Base-by-base conservation (phyloP, 2,797 vertebrate species). In the Molothrus aeneus region DNA sequence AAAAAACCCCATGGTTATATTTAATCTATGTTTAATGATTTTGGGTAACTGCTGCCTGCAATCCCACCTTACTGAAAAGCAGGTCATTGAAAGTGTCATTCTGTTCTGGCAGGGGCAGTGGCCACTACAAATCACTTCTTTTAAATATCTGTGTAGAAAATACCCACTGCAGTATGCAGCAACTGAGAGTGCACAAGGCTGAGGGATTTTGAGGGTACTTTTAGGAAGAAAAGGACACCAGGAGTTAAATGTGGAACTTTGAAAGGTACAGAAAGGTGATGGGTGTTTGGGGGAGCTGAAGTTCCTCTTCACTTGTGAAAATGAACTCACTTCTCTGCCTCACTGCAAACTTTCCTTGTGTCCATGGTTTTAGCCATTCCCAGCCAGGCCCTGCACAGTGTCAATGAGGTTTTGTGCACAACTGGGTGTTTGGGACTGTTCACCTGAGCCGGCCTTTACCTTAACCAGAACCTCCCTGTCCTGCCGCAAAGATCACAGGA, bases 1-100 rank as follows among this genome's bases (percentile, higher is more conserved):
- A 77, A 97, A 64, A 42, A 7, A 3, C 91, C 17, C 94, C 85
- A 94, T 72, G 92, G 97, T 97, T 97, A 97, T 96, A 97, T 97
- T 97, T 97, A 96, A 98, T 98, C 97, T 96, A 48, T 94, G 83
- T 87, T 97, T 97, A 97, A 98, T 96, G 96, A 94, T 95, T 98
- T 95, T 86, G 95, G 88, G 32, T 95, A 96, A 98, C 89, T 80
- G 93, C 88, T 97, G 92, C 89, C 88, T 95, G 82, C 94, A 94
- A 95, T 97, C 97, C 94, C 92, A 94, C 53, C 84, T 82, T 45
- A 26, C 68, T 78, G 93, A 91, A 96, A 97, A 96, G 78, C 95
- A 88, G 68, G 91, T 92, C 96, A 97, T 96, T 97, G 96, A 91
- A 97, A 96, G 90, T 56, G 92, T 91, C 95, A 91, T 87, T 97